These are phyloP conservation scores for Pipistrellus kuhlii DNA, from an alignment of 2,797 vertebrate species.

Conservation along the genomic window DNA sequence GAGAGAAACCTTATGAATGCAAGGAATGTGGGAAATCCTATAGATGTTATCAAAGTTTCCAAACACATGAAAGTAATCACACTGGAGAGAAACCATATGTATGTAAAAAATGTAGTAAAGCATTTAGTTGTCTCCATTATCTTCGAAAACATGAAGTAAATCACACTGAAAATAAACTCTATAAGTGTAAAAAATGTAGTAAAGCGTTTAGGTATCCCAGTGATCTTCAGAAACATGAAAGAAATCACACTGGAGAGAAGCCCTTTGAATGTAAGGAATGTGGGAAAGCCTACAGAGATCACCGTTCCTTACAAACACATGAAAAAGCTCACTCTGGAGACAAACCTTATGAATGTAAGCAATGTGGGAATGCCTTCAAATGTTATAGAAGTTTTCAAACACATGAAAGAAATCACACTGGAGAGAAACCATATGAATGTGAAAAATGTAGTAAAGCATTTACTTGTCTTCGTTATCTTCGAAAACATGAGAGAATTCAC, in stretches of 20 bases:
- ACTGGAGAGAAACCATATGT: neutral
- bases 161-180: neutral
- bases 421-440: neutral
- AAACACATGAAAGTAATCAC: conserved; percentile 56
- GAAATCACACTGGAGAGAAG: conserved; percentile 21
- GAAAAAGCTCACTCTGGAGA: neutral
- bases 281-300: neutral
- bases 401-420: neutral
- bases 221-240: neutral
- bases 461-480: neutral
- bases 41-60: conserved; percentile 61
- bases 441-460: neutral
- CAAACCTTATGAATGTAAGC: neutral
- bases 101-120: neutral
- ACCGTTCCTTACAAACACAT: neutral
- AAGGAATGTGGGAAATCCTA: conserved; percentile 65
- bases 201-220: neutral
- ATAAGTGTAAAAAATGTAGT: neutral
- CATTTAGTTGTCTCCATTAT: neutral
- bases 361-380: neutral
- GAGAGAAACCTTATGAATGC: conserved; percentile 60
- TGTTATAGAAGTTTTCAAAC: neutral
- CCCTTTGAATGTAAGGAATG: neutral
- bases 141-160: conserved; percentile 21
- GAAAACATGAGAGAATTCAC: neutral